Evolutionary conservation across 2,797 vertebrate genomes (phyloP).

Genomic region (Cryptoblepharus egeriae): DNA sequence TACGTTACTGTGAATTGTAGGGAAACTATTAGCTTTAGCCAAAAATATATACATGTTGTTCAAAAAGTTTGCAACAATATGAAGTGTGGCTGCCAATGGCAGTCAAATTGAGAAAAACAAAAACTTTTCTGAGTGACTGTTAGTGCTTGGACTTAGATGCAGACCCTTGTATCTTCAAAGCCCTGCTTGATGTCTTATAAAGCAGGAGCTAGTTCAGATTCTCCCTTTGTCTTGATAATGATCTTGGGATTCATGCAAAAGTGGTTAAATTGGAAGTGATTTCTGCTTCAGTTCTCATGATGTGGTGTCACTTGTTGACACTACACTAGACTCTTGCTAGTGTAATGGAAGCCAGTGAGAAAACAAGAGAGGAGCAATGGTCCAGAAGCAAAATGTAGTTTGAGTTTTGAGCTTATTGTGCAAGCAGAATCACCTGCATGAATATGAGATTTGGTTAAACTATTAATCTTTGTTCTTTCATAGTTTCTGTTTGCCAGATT

Average conservation of each 20-base stretch:
- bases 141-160: not conserved
- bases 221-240: not conserved
- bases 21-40: too few relatives aligned
- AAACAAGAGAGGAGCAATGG: not conserved
- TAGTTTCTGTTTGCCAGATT: conserved; percentile 91
- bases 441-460: not conserved
- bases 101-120: too few relatives aligned
- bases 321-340: not conserved
- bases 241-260: not conserved
- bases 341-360: not conserved
- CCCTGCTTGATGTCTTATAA: not conserved
- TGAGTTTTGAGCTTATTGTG: not conserved
- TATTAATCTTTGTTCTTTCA: conserved; percentile 47
- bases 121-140: not conserved
- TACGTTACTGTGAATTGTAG: too few relatives aligned
- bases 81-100: not conserved
- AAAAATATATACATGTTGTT: fast-evolving
- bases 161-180: not conserved
- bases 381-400: not conserved
- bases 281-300: not conserved
- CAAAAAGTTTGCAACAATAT: not conserved
- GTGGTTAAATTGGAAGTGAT: not conserved
- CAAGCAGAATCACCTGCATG: not conserved
- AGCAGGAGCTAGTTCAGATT: too few relatives aligned
- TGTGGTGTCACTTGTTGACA: not conserved